A percentile compares a stretch with the other conserved stretches of the same genome.
Conservation (phyloP, 2,113 vertebrate genomes). For the Microcebus tavaratra region DNA sequence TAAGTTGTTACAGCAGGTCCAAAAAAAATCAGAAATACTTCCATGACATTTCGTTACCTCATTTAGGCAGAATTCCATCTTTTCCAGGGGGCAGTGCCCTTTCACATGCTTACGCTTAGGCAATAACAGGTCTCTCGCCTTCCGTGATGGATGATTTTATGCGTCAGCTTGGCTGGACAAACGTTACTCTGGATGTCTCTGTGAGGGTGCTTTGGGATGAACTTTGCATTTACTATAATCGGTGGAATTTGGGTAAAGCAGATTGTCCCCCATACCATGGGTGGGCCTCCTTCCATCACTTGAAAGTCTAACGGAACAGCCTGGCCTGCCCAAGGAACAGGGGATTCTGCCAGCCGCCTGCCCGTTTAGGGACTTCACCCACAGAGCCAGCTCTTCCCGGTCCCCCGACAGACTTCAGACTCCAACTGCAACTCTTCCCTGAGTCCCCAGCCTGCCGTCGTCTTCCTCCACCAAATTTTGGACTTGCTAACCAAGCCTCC, state of each 20-base stretch:
- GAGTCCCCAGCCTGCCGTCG: neutral
- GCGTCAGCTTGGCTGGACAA: neutral
- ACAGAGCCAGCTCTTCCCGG: fast-evolving
- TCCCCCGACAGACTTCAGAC: too few relatives aligned
- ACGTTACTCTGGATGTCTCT: neutral
- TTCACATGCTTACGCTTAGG: fast-evolving
- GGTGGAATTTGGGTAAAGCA: neutral
- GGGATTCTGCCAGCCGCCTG: fast-evolving
- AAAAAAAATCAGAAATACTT: neutral
- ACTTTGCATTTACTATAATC: neutral
- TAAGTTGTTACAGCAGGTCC: too few relatives aligned
- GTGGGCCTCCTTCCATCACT: neutral
- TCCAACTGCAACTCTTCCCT: fast-evolving
- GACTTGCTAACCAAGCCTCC: neutral
- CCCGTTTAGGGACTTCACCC: fast-evolving
- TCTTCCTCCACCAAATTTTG: neutral
- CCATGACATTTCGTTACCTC: too few relatives aligned
- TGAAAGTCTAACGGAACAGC: neutral
- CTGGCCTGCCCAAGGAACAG: fast-evolving
- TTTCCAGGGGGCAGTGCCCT: neutral
- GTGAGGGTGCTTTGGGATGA: neutral
- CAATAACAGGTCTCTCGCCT: too few relatives aligned
- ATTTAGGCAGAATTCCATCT: fast-evolving
- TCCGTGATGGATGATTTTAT: neutral
- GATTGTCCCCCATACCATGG: fast-evolving